Percentiles rank a stretch among this genome's conserved stretches.
These are phyloP conservation scores for Heliothis subflexa DNA, from an alignment of 1,140 invertebrate genomes.

Conservation along the genomic window DNA sequence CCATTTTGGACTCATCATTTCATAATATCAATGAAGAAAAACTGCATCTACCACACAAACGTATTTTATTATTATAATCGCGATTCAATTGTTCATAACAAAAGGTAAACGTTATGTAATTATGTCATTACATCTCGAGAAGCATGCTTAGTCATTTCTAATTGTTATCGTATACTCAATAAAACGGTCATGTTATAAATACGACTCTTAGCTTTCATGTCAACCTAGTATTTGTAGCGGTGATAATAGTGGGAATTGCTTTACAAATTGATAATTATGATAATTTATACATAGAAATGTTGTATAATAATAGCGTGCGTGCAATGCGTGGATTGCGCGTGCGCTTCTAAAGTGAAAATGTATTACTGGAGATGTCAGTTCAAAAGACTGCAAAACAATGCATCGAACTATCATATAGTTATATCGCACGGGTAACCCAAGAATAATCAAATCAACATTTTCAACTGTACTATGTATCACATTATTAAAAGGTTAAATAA, in stretches of 20 bases:
- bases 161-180: slow-evolving; percentile 13
- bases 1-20: too few relatives aligned
- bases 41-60: neutral
- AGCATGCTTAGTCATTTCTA: slow-evolving; percentile 1
- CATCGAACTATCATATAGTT: too few relatives aligned
- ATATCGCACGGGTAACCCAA: too few relatives aligned
- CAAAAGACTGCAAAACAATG: too few relatives aligned
- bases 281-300: slow-evolving; percentile 1
- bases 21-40: neutral
- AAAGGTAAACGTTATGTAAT: neutral
- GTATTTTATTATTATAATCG: neutral
- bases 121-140: neutral
- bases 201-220: neutral
- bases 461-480: too few relatives aligned
- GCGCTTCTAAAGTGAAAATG: too few relatives aligned
- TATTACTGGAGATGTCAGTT: too few relatives aligned
- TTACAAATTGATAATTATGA: neutral
- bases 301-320: neutral
- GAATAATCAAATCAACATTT: too few relatives aligned
- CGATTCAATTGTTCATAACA: neutral
- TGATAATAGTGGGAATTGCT: too few relatives aligned
- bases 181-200: neutral
- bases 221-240: neutral
- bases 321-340: too few relatives aligned
- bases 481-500: too few relatives aligned